Conservation (phyloP, 2,888 invertebrate species). For the Amphipoea lucens region DNA sequence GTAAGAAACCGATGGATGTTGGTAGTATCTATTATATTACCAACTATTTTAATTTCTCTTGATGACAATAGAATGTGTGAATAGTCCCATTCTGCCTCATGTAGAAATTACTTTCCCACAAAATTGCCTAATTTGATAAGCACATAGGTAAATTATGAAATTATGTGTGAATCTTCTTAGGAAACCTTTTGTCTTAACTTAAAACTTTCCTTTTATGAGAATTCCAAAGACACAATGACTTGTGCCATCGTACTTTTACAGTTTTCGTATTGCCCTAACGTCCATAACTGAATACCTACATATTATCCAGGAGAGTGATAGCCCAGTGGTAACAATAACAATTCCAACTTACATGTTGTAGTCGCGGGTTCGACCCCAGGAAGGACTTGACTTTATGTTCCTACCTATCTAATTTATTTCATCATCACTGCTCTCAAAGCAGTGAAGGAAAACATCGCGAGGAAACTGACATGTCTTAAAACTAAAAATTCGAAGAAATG, state of each 20-base stretch:
- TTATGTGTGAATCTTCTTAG: constrained; percentile 30
- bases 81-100: constrained; percentile 12
- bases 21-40: background rate
- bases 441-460: background rate
- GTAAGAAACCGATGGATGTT: no score
- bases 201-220: constrained; percentile 27
- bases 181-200: constrained; percentile 36
- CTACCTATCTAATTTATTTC: background rate
- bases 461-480: background rate
- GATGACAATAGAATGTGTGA: constrained; percentile 7
- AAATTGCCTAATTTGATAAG: constrained; percentile 11
- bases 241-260: constrained; percentile 18
- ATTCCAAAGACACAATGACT: constrained; percentile 7
- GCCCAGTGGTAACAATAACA: background rate
- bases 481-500: background rate
- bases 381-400: background rate
- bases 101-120: constrained; percentile 26
- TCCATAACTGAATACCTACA: background rate
- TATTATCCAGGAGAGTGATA: background rate
- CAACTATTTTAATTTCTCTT: constrained; percentile 13
- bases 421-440: background rate
- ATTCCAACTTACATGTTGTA: background rate
- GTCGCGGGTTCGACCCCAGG: background rate
- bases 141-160: constrained; percentile 7
- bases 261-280: background rate